phyloP scores from a whole-genome alignment of 2,888 invertebrate species.

The Drosophila eohydei region DNA sequence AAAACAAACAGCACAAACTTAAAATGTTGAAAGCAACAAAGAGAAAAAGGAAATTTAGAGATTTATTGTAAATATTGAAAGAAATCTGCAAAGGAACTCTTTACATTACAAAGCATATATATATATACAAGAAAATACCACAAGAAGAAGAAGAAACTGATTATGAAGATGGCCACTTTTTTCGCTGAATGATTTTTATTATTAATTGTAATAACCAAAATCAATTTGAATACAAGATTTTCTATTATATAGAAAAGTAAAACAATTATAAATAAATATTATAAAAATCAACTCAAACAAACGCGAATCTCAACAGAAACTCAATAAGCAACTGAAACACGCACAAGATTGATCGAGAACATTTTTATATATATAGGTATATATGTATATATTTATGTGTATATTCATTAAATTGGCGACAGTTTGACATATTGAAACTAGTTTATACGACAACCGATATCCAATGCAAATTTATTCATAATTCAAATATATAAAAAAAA shows the following conservation, averaged over 20 bases:
- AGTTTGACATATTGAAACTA: constrained; percentile 34
- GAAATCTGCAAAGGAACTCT: constrained; percentile 19
- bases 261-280: constrained; percentile 9
- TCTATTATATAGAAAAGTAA: constrained; percentile 74
- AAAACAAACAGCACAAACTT: constrained; percentile 26
- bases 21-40: constrained; percentile 30
- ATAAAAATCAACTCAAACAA: constrained; percentile 19
- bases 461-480: constrained; percentile 39
- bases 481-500: constrained; percentile 31
- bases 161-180: constrained; percentile 33
- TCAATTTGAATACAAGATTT: constrained; percentile 55
- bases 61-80: constrained; percentile 52
- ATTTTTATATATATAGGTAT: constrained; percentile 8
- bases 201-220: constrained; percentile 47
- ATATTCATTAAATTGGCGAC: constrained; percentile 26
- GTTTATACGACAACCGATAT: constrained; percentile 18
- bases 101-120: constrained; percentile 13
- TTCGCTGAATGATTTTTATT: constrained; percentile 63
- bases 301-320: constrained; percentile 30
- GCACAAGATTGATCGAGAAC: constrained; percentile 63
- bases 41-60: constrained; percentile 27
- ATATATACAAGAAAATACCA: constrained; percentile 6
- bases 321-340: constrained; percentile 60
- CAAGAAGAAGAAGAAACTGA: background rate
- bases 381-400: constrained; percentile 7